Conservation (phyloP, 64 coral and sea anemone genomes). For the Catalaphyllia jardinei region DNA sequence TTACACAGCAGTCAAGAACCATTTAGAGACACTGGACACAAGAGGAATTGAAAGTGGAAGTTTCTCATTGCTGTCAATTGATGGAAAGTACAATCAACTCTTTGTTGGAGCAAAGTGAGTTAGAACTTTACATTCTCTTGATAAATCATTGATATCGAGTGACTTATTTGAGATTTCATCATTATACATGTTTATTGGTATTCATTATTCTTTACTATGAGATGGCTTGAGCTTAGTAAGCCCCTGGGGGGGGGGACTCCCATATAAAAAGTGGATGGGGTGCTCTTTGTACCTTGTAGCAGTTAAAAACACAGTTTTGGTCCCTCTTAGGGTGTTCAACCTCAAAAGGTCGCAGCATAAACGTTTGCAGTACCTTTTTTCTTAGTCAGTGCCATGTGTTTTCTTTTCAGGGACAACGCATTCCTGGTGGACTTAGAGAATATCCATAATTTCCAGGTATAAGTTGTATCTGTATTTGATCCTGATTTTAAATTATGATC, state of each 20-base stretch:
- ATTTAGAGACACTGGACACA: background rate
- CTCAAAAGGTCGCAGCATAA: no score
- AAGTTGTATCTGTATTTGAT: background rate
- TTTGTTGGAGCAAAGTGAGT: conserved; percentile 40
- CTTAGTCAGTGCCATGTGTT: background rate
- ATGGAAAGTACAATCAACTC: conserved; percentile 3
- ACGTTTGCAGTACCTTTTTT: no score
- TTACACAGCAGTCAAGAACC: background rate
- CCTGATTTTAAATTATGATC: no score
- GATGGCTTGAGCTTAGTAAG: no score
- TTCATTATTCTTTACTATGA: background rate
- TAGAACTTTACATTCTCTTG: background rate
- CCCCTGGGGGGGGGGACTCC: no score
- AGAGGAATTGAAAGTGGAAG: background rate
- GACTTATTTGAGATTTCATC: background rate
- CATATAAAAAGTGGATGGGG: no score
- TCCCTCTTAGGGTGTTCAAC: no score
- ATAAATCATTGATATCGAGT: background rate
- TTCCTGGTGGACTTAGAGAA: conserved; percentile 8
- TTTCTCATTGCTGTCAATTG: conserved; percentile 4
- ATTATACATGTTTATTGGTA: no score
- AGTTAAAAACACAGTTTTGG: no score
- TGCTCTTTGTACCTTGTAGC: no score
- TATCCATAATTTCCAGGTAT: background rate
- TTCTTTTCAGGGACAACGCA: conserved; percentile 3